Percentiles rank a stretch among this genome's conserved stretches.
Conservation (phyloP, 1,140 invertebrate genomes). For the Lepidotrigona ventralis region DNA sequence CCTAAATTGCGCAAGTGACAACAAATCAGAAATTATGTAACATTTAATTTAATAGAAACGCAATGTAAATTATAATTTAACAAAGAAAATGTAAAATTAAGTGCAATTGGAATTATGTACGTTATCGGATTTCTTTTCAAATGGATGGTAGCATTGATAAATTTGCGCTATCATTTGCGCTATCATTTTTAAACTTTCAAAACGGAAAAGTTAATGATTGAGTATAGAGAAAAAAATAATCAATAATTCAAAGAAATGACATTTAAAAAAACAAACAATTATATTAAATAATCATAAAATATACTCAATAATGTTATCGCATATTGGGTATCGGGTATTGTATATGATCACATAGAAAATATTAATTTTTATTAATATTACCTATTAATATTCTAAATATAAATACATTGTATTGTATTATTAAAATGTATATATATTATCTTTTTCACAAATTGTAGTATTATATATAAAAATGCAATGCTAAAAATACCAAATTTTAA, state of each 20-base stretch:
- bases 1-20: neutral
- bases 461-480: slow-evolving; percentile 13
- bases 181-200: slow-evolving; percentile 27
- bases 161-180: neutral
- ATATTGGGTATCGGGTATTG: neutral
- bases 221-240: neutral
- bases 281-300: neutral
- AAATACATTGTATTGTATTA: slow-evolving; percentile 15
- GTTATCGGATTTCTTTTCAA: neutral
- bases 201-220: neutral
- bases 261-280: neutral
- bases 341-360: neutral
- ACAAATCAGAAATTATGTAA: neutral
- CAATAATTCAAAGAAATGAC: neutral
- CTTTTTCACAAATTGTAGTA: neutral
- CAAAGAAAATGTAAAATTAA: neutral
- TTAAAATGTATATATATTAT: neutral
- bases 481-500: slow-evolving; percentile 29
- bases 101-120: neutral
- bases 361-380: slow-evolving; percentile 5
- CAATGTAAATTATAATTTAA: neutral
- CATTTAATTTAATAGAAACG: too few relatives aligned
- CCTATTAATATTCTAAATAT: slow-evolving; percentile 37
- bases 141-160: slow-evolving; percentile 30
- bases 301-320: neutral